Evolutionary conservation across 2,888 invertebrate species (phyloP).

Genomic region (Zele albiditarsus): DNA sequence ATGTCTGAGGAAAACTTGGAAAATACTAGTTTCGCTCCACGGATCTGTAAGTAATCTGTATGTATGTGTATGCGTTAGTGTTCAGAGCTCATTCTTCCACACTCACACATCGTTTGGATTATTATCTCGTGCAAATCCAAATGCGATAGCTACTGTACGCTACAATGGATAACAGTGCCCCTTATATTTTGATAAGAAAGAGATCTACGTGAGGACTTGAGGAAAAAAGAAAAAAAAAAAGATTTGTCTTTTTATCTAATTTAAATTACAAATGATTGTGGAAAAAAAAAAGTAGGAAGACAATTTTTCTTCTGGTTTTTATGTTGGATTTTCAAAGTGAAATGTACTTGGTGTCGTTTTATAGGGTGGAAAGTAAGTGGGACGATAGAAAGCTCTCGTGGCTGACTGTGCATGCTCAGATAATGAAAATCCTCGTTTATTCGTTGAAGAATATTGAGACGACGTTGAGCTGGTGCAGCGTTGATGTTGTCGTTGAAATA

Average conservation of each 20-base stretch:
- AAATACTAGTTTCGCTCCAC: slow-evolving; percentile 17
- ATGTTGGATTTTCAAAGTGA: slow-evolving; percentile 3
- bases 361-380: slow-evolving; percentile 1
- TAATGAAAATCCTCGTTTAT: slow-evolving; percentile 13
- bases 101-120: background rate
- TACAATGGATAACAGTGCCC: background rate
- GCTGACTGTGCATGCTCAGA: slow-evolving; percentile 4
- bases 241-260: background rate
- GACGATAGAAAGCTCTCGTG: background rate
- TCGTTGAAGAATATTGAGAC: slow-evolving; percentile 5
- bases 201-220: background rate
- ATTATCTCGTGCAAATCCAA: slow-evolving; percentile 1
- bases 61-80: slow-evolving; percentile 7
- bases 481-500: slow-evolving; percentile 11
- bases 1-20: slow-evolving; percentile 31
- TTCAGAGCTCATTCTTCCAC: background rate
- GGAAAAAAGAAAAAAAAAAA: no score
- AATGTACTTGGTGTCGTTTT: background rate
- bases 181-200: background rate
- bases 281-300: background rate
- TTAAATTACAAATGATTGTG: background rate
- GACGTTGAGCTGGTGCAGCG: slow-evolving; percentile 1
- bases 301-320: slow-evolving; percentile 1
- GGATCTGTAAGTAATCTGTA: slow-evolving; percentile 30
- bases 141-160: background rate